A percentile compares a stretch with the other conserved stretches of the same genome.
Evolutionary conservation across 2,888 invertebrate genomes (phyloP).

Genomic region (Liodrosophila aerea): DNA sequence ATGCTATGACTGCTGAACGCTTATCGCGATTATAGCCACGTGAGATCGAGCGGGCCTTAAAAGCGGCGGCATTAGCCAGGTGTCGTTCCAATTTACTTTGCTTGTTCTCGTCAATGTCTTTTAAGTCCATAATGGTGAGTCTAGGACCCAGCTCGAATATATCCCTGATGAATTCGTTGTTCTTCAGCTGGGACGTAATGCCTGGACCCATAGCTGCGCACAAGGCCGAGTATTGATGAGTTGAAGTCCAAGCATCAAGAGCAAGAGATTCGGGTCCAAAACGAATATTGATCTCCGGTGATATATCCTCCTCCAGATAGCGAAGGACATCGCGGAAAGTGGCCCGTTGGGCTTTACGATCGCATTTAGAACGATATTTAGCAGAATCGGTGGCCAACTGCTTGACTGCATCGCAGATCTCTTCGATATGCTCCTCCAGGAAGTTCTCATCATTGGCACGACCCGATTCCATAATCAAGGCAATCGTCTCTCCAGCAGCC

Average conservation of each 20-base stretch:
- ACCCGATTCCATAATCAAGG: constrained; percentile 89
- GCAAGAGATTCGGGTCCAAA: constrained; percentile 81
- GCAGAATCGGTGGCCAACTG: constrained; percentile 95
- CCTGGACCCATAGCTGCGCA: constrained; percentile 84
- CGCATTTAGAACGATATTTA: constrained; percentile 96
- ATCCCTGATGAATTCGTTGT: constrained; percentile 91
- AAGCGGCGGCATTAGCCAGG: constrained; percentile 92
- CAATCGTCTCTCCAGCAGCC: constrained; percentile 91
- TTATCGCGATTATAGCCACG: constrained; percentile 96
- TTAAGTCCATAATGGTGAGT: too few species aligned
- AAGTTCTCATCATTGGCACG: constrained; percentile 86
- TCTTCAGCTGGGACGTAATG: constrained; percentile 90
- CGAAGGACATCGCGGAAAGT: constrained; percentile 96
- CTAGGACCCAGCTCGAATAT: constrained; percentile 90
- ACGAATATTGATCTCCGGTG: constrained; percentile 82
- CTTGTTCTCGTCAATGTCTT: constrained; percentile 79
- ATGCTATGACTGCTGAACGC: constrained; percentile 87
- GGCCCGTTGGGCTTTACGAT: constrained; percentile 95
- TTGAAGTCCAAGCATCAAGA: constrained; percentile 83
- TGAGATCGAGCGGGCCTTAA: constrained; percentile 94
- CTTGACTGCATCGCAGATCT: constrained; percentile 88
- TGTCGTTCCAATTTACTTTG: constrained; percentile 91
- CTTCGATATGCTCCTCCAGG: constrained; percentile 84
- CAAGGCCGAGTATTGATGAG: constrained; percentile 84
- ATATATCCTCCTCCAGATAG: constrained; percentile 88